phyloP scores from a whole-genome alignment of 2,113 vertebrate species.

The Pantherophis guttatus region DNA sequence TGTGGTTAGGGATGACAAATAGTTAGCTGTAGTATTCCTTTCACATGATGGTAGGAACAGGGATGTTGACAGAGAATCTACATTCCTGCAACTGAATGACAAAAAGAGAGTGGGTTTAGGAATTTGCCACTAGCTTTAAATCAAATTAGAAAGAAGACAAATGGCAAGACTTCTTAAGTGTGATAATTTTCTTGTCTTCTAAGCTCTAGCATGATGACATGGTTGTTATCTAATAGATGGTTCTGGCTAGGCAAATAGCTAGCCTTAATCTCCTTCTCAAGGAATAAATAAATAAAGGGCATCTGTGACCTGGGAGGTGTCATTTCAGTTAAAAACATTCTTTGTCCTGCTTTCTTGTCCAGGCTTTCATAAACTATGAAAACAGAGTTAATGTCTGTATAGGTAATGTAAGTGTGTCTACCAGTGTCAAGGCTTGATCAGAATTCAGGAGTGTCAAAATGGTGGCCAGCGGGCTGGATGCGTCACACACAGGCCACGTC shows the following conservation, averaged over 20 bases:
- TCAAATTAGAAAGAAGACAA: background rate
- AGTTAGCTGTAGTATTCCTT: background rate
- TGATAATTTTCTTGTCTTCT: background rate
- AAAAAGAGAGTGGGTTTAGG: background rate
- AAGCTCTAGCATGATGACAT: background rate
- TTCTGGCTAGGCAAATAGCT: background rate
- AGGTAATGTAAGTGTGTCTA: background rate
- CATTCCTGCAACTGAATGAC: background rate
- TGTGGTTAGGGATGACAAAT: background rate
- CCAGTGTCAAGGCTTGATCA: background rate
- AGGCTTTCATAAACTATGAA: background rate
- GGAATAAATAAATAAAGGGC: background rate
- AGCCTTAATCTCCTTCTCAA: background rate
- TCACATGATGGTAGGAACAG: background rate
- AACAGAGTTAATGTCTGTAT: background rate
- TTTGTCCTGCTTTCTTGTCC: background rate
- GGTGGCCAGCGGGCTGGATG: no score
- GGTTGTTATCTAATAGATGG: background rate
- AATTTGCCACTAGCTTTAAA: background rate
- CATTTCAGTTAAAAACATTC: background rate
- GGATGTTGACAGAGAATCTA: background rate
- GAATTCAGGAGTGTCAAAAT: background rate
- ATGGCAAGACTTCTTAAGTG: background rate
- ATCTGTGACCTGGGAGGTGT: background rate
- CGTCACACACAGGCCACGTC: no score